Evolutionary conservation across 2,888 invertebrate species (phyloP).

Genomic region (Clitarchus hookeri): DNA sequence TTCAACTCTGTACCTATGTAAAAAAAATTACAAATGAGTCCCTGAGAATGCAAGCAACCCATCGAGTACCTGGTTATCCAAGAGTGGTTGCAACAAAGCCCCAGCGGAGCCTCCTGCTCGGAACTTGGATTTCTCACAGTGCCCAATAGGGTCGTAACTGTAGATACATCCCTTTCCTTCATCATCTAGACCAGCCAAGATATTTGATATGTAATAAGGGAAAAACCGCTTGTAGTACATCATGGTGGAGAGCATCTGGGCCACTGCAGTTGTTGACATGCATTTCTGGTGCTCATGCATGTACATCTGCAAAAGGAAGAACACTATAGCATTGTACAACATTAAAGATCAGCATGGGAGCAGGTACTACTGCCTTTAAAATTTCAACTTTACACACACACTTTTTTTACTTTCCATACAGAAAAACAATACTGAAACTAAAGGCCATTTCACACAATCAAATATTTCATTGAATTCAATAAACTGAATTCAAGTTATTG

Average conservation of each 20-base stretch:
- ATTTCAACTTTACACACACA: too few relatives aligned
- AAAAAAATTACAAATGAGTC: too few relatives aligned
- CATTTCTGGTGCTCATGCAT: conserved; percentile 90
- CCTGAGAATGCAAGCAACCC: too few relatives aligned
- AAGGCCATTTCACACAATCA: too few relatives aligned
- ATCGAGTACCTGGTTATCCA: conserved; percentile 84
- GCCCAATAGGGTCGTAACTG: conserved; percentile 97
- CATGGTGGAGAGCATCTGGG: conserved; percentile 95
- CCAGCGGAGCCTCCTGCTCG: conserved; percentile 92
- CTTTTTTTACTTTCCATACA: too few relatives aligned
- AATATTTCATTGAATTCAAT: too few relatives aligned
- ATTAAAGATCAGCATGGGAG: too few relatives aligned
- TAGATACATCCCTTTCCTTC: conserved; percentile 94
- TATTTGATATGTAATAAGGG: conserved; percentile 95
- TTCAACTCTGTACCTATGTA: too few relatives aligned
- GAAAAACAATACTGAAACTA: too few relatives aligned
- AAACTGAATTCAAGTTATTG: too few relatives aligned
- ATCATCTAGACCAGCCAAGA: conserved; percentile 90
- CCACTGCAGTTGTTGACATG: conserved; percentile 90
- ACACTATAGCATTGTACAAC: not conserved
- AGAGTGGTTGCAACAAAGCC: conserved; percentile 86
- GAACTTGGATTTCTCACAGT: conserved; percentile 83
- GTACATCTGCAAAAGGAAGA: conserved; percentile 73
- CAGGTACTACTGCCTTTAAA: too few relatives aligned
- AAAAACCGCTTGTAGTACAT: conserved; percentile 97